Evolutionary conservation across 1,140 invertebrate species (phyloP).

Genomic region (Rhynchophorus ferrugineus): DNA sequence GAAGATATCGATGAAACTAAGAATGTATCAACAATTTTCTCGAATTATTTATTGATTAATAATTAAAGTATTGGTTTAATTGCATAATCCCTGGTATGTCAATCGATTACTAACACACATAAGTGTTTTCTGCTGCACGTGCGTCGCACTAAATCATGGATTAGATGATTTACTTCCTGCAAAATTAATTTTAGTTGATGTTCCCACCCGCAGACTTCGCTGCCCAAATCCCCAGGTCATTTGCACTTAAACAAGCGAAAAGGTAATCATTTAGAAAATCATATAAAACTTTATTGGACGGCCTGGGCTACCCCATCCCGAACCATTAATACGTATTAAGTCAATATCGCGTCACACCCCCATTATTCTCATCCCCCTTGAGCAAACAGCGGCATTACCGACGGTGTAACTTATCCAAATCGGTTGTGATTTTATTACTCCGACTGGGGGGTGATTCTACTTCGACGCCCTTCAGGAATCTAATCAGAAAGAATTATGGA

Average conservation of each 20-base stretch:
- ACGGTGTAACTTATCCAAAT: not conserved
- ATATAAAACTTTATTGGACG: conserved; percentile 20
- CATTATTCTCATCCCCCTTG: conserved; percentile 7
- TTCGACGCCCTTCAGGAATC: not conserved
- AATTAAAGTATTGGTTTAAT: too few species aligned
- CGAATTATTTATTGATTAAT: too few species aligned
- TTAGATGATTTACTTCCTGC: too few species aligned
- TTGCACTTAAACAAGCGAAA: not conserved
- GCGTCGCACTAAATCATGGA: too few species aligned
- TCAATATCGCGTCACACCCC: conserved; percentile 19
- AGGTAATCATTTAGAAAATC: conserved; percentile 14
- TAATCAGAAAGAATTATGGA: not conserved
- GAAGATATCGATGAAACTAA: too few species aligned
- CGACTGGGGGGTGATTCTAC: conserved; percentile 1
- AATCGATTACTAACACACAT: too few species aligned
- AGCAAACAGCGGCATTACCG: conserved; percentile 4
- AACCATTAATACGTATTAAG: conserved; percentile 29
- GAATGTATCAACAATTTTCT: too few species aligned
- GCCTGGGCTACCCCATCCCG: conserved; percentile 13
- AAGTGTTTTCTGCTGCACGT: too few species aligned
- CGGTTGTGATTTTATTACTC: conserved; percentile 11
- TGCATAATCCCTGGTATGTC: too few species aligned
- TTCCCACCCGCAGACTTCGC: too few species aligned
- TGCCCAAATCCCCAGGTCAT: too few species aligned
- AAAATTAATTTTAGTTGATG: too few species aligned